Conservation (phyloP, 2,888 invertebrate species). For the Drosophila vallismaia region DNA sequence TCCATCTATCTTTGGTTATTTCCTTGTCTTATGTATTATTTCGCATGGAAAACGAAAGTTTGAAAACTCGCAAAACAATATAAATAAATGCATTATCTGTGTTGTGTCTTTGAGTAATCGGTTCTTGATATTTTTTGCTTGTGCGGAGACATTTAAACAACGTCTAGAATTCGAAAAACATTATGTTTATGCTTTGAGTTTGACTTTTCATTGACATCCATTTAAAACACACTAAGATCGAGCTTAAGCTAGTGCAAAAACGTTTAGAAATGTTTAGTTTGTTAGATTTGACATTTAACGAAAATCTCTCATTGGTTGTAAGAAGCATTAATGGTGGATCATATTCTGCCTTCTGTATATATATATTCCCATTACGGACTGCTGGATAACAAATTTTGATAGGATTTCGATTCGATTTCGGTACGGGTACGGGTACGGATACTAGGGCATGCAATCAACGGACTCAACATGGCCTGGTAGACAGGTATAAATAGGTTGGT, state of each 20-base stretch:
- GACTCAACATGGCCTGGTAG: slow-evolving; percentile 33
- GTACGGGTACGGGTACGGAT: background rate
- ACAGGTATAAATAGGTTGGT: slow-evolving; percentile 27
- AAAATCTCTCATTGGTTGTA: slow-evolving; percentile 17
- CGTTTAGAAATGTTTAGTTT: slow-evolving; percentile 17
- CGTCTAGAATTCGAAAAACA: slow-evolving; percentile 37
- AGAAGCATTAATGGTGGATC: slow-evolving; percentile 19
- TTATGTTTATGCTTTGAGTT: slow-evolving; percentile 13
- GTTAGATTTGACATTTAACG: slow-evolving; percentile 13
- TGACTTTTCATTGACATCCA: slow-evolving; percentile 12
- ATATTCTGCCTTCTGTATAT: slow-evolving; percentile 2
- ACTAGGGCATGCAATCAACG: slow-evolving; percentile 27
- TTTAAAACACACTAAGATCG: slow-evolving; percentile 33
- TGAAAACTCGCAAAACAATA: slow-evolving; percentile 22
- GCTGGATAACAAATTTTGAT: slow-evolving; percentile 6
- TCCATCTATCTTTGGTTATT: slow-evolving; percentile 7
- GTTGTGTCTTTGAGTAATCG: slow-evolving; percentile 4
- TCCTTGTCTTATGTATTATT: slow-evolving; percentile 12
- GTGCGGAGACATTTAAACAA: slow-evolving; percentile 39
- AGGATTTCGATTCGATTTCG: background rate
- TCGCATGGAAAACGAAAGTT: slow-evolving; percentile 22
- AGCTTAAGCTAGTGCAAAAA: slow-evolving; percentile 38
- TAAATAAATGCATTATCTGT: slow-evolving; percentile 45
- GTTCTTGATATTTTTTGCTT: slow-evolving; percentile 9
- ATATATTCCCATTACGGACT: background rate